These are phyloP conservation scores for sheep (Ovis aries) DNA, from an alignment of 2,113 vertebrate genomes.

Conservation along the genomic window DNA sequence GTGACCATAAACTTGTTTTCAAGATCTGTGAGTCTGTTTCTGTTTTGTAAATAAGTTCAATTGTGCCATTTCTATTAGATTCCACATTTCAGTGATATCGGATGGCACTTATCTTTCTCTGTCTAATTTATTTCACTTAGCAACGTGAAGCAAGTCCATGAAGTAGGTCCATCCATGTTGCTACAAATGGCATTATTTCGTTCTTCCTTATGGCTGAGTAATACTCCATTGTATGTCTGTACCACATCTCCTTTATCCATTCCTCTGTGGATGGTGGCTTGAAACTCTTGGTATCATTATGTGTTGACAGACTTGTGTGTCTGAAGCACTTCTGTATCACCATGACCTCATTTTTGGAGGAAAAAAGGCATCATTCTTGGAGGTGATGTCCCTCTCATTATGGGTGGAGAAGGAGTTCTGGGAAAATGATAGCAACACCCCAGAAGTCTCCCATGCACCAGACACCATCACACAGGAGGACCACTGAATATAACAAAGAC, in stretches of 20 bases:
- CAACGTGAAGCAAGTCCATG: not conserved
- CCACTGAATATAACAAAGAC: not conserved
- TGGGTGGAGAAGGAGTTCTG: not conserved
- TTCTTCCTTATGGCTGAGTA: not conserved
- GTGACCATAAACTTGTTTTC: not conserved
- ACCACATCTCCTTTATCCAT: not conserved
- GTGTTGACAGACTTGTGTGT: not conserved
- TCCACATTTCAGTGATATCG: not conserved
- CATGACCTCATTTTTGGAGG: not conserved
- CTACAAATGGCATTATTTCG: not conserved
- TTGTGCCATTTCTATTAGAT: not conserved
- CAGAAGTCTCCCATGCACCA: rapidly evolving
- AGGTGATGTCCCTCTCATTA: not conserved
- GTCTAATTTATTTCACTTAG: not conserved
- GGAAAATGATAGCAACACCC: not conserved
- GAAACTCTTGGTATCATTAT: not conserved
- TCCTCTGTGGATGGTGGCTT: not conserved
- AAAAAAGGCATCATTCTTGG: not conserved
- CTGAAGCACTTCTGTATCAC: not conserved
- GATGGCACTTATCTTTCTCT: not conserved
- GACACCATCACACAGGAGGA: not conserved
- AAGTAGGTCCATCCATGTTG: not conserved
- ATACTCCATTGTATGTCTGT: not conserved
- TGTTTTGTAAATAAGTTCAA: not conserved
- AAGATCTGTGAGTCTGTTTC: not conserved